phyloP scores from a whole-genome alignment of 1,140 invertebrate genomes.

The Coelopa frigida region DNA sequence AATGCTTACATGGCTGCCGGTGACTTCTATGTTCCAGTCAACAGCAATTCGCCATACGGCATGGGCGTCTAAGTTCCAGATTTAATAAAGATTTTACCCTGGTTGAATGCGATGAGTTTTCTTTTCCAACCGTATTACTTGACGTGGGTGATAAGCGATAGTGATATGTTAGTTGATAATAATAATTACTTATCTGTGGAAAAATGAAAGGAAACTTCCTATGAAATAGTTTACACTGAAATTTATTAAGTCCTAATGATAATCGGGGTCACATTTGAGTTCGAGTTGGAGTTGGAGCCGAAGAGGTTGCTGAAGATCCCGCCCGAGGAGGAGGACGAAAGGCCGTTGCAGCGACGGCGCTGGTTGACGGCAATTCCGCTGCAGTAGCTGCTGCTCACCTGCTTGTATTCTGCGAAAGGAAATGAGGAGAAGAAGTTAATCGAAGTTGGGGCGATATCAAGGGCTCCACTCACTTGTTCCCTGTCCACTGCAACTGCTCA shows the following conservation, averaged over 20 bases:
- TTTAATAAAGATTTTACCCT: neutral
- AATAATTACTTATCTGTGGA: too few species aligned
- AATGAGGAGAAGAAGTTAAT: too few species aligned
- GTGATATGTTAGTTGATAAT: too few species aligned
- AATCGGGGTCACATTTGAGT: neutral
- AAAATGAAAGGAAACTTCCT: too few species aligned
- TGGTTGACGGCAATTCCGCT: neutral
- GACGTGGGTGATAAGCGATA: too few species aligned
- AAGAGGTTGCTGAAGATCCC: neutral
- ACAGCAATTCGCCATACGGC: conserved; percentile 12
- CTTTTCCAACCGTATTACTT: too few species aligned
- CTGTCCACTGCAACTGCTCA: neutral
- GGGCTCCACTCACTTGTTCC: neutral
- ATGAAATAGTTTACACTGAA: too few species aligned
- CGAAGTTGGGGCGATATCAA: neutral
- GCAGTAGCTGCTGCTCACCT: neutral
- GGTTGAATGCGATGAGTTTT: too few species aligned
- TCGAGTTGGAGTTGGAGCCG: neutral
- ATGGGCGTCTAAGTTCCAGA: conserved; percentile 20
- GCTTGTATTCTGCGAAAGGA: neutral
- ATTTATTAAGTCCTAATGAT: neutral
- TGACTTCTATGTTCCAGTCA: conserved; percentile 14
- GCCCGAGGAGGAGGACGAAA: neutral
- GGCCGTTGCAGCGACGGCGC: neutral
- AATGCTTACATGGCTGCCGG: conserved; percentile 11